These are phyloP conservation scores for Tragopan temminckii DNA, from an alignment of 2,797 vertebrate genomes.

Conservation along the genomic window DNA sequence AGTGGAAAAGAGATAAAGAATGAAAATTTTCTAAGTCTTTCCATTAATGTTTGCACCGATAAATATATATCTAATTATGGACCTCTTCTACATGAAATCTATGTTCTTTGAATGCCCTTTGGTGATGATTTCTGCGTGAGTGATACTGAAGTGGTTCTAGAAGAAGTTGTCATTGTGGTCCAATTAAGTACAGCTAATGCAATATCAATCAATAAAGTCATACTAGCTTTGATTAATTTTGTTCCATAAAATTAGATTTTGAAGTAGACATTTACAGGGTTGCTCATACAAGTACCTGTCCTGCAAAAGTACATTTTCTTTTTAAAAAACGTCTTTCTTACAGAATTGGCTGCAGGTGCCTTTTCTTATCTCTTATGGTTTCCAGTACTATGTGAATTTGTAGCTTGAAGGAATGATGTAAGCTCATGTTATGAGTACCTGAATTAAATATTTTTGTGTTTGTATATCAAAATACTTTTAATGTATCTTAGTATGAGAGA, in stretches of 20 bases:
- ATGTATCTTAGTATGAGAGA: not conserved
- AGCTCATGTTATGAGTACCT: not conserved
- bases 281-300: not conserved
- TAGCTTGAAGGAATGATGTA: conserved; percentile 17
- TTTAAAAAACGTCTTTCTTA: not conserved
- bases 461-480: not conserved
- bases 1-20: not conserved
- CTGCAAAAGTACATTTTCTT: conserved; percentile 9
- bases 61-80: not conserved
- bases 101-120: not conserved
- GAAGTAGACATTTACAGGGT: not conserved
- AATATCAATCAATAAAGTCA: not conserved
- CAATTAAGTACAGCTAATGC: not conserved
- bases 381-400: not conserved
- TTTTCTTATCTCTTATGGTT: conserved; percentile 16
- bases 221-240: not conserved
- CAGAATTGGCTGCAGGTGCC: not conserved
- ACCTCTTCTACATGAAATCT: not conserved
- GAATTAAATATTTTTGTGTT: not conserved
- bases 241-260: not conserved
- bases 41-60: not conserved
- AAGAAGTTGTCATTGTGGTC: not conserved
- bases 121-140: not conserved
- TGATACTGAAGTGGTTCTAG: not conserved
- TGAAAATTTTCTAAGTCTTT: not conserved